Evolutionary conservation across 2,797 vertebrate genomes (phyloP).

Genomic region (Sebastiscus tertius): DNA sequence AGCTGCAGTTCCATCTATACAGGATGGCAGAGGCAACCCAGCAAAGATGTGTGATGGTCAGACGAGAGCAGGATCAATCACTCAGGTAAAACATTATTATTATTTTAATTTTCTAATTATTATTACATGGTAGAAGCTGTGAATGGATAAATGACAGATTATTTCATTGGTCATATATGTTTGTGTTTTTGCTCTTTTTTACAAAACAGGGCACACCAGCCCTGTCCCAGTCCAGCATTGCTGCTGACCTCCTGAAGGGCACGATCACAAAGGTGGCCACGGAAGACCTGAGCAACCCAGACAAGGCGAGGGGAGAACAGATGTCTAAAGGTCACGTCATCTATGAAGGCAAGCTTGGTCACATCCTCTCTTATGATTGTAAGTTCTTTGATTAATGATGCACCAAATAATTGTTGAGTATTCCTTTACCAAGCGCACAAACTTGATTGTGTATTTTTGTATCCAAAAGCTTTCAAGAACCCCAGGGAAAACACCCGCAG

Average conservation of each 20-base stretch:
- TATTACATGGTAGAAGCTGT: background rate
- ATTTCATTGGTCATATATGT: background rate
- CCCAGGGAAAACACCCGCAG: conserved; percentile 95
- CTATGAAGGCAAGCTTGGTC: conserved; percentile 96
- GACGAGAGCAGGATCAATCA: conserved; percentile 91
- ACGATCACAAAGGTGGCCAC: conserved; percentile 91
- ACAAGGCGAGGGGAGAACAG: conserved; percentile 91
- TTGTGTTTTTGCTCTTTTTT: background rate
- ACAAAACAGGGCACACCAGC: conserved; percentile 91
- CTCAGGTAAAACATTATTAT: conserved; percentile 84
- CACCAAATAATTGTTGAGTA: background rate
- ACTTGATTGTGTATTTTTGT: conserved; percentile 1
- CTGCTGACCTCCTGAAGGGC: conserved; percentile 92
- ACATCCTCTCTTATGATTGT: conserved; percentile 92
- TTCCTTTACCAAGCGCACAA: background rate
- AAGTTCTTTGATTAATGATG: background rate
- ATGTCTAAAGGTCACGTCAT: conserved; percentile 95
- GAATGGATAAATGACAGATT: background rate
- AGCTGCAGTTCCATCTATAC: conserved; percentile 81
- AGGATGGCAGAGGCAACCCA: conserved; percentile 90
- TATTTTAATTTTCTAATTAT: too few relatives aligned
- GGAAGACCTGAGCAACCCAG: conserved; percentile 89
- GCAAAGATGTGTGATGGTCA: conserved; percentile 88
- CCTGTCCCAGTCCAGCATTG: conserved; percentile 89
- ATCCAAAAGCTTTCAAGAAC: conserved; percentile 91